Evolutionary conservation across 2,888 invertebrate species (phyloP), one percentile per base, ranked within the genome.

Genomic region (Micoletzkya japonica): DNA sequence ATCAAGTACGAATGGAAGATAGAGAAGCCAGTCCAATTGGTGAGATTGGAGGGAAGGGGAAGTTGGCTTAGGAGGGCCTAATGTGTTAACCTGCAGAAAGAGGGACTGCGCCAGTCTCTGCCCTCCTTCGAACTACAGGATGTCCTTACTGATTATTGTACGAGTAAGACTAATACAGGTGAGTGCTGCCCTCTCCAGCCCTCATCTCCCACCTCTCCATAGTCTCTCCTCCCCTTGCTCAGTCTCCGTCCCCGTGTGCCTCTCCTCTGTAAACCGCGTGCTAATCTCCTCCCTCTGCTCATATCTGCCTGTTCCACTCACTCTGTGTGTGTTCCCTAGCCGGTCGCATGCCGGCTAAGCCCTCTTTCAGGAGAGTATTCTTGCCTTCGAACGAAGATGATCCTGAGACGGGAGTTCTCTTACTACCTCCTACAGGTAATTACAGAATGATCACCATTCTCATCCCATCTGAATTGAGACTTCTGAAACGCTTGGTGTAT

Each of bases 91-190:
- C 28, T 58, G 89, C 93, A 94, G 79, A 93, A 93, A 28, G 77
- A 81, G 63, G 85, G 83, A 70, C 78, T 86, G 6, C 76, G 94
- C 88, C 81, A 85, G 71, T 81, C 81, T 49, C 90, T 95, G 86
- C 95, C 95, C 81, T 91, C 94, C 83, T 95, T 95, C 88, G 94
- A 94, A 52, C 89, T 95, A 79, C 94, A 94, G 88, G 94, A 94
- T 89, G 94, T 94, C 88, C 90, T 92, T 80, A 95, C 95, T 77
- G 94, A 93, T 88, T 94, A 94, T 87, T 95, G 95, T 87, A 94
- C 95, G 89, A 94, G 93, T 89, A 93, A 93, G 89, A 95, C 95
- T 70, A 94, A 94, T 87, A 95, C 95, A 86, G 95, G 95, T 94
- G 52, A 52, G 54, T 28, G 1, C 30, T 52, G 24, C 4, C 39